Conservation (phyloP, 1,140 invertebrate genomes). For the Pachyrhynchus sulphureomaculatus region DNA sequence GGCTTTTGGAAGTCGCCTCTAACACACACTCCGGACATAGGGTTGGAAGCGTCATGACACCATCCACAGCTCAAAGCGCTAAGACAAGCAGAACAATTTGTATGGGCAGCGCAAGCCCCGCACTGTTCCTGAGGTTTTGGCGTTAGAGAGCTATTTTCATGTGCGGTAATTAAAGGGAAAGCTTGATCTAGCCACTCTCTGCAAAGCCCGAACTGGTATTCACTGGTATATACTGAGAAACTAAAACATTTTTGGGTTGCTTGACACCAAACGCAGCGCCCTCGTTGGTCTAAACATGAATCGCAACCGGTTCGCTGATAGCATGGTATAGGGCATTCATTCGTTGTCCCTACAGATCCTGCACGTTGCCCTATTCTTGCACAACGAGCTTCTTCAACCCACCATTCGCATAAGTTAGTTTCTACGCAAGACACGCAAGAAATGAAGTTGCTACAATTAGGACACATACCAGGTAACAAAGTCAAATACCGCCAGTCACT, state of each 20-base stretch:
- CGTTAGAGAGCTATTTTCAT: slow-evolving; percentile 48
- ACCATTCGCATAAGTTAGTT: slow-evolving; percentile 80
- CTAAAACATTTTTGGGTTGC: slow-evolving; percentile 88
- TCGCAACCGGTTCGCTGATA: slow-evolving; percentile 74
- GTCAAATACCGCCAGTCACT: slow-evolving; percentile 77
- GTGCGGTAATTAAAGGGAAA: slow-evolving; percentile 46
- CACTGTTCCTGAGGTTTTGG: slow-evolving; percentile 64
- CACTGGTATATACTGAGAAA: slow-evolving; percentile 91
- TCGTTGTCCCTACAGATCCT: slow-evolving; percentile 62
- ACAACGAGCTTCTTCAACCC: slow-evolving; percentile 81
- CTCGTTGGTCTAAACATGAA: slow-evolving; percentile 79
- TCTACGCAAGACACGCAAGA: slow-evolving; percentile 75
- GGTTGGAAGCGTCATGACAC: slow-evolving; percentile 87
- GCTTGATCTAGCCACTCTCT: slow-evolving; percentile 88
- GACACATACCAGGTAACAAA: slow-evolving; percentile 76
- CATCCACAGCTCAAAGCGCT: slow-evolving; percentile 87
- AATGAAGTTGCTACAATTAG: slow-evolving; percentile 85
- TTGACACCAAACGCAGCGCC: slow-evolving; percentile 94
- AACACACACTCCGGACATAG: slow-evolving; percentile 72
- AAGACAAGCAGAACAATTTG: slow-evolving; percentile 79
- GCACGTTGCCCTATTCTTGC: slow-evolving; percentile 71
- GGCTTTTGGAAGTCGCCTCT: slow-evolving; percentile 78
- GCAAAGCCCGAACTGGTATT: slow-evolving; percentile 90
- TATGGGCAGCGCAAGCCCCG: slow-evolving; percentile 75
- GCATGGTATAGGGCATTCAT: slow-evolving; percentile 74